phyloP scores from a whole-genome alignment of 2,113 vertebrate species.

The Carassius gibelio region DNA sequence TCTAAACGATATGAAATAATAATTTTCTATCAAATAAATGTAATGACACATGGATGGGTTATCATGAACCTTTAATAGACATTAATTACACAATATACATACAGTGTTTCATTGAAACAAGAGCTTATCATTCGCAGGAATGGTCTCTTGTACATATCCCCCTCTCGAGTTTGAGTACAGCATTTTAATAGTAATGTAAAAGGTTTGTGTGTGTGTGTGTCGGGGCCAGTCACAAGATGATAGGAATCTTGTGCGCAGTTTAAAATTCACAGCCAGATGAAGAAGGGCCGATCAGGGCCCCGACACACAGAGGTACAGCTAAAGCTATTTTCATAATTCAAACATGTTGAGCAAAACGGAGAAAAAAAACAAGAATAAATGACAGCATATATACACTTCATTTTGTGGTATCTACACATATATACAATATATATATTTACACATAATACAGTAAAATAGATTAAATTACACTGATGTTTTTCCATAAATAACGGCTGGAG shows the following conservation, averaged over 20 bases:
- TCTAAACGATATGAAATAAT: neutral
- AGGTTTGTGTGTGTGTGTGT: neutral
- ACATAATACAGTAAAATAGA: slow-evolving; percentile 98
- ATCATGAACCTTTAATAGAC: slow-evolving; percentile 83
- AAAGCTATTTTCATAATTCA: slow-evolving; percentile 36
- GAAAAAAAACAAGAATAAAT: slow-evolving; percentile 46
- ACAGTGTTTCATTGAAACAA: slow-evolving; percentile 97
- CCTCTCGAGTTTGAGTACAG: slow-evolving; percentile 64
- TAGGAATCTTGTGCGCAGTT: neutral
- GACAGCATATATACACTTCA: slow-evolving; percentile 80
- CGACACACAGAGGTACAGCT: slow-evolving; percentile 28
- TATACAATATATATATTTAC: slow-evolving; percentile 74
- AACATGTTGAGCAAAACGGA: slow-evolving; percentile 46
- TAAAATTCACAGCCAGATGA: neutral
- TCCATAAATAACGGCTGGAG: slow-evolving; percentile 94
- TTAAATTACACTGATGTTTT: slow-evolving; percentile 89
- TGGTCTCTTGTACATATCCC: slow-evolving; percentile 74
- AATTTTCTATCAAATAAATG: neutral
- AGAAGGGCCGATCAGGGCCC: neutral
- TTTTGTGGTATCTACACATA: slow-evolving; percentile 76
- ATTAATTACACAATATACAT: slow-evolving; percentile 88
- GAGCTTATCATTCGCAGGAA: slow-evolving; percentile 75
- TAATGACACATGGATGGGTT: slow-evolving; percentile 55
- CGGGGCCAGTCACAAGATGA: slow-evolving; percentile 1
- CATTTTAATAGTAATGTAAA: slow-evolving; percentile 59